Conservation (phyloP, 2,113 vertebrate species). For the Pyxicephalus adspersus region DNA sequence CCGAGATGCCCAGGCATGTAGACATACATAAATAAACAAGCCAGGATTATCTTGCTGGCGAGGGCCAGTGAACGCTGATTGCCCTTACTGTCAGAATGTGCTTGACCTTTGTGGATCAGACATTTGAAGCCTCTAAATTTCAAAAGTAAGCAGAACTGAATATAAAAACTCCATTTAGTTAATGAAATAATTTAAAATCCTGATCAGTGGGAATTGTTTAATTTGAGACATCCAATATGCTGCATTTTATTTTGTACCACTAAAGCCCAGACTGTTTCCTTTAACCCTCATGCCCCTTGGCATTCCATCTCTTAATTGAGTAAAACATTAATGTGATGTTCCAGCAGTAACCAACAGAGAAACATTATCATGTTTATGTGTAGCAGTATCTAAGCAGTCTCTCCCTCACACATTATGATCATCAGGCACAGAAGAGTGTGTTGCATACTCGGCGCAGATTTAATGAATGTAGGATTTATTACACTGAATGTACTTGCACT, state of each 20-base stretch:
- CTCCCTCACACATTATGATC: conserved; percentile 23
- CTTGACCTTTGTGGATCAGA: no score
- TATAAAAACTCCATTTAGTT: conserved; percentile 30
- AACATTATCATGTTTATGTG: conserved; percentile 53
- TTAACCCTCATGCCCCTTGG: conserved; percentile 31
- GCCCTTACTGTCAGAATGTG: no score
- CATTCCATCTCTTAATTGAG: conserved; percentile 40
- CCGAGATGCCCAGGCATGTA: no score
- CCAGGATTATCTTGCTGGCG: no score
- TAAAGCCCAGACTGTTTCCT: conserved; percentile 15
- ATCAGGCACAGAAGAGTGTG: conserved; percentile 22
- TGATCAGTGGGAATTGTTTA: conserved; percentile 36
- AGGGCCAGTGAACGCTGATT: no score
- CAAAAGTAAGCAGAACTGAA: neutral
- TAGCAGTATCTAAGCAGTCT: conserved; percentile 15
- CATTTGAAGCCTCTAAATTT: conserved; percentile 12
- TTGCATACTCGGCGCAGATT: conserved; percentile 19
- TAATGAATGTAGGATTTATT: conserved; percentile 57
- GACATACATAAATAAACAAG: no score
- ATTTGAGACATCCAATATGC: conserved; percentile 12
- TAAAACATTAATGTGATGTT: conserved; percentile 33
- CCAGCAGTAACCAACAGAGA: conserved; percentile 35
- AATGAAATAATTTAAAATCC: conserved; percentile 36
- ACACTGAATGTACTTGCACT: conserved; percentile 11
- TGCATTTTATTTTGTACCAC: conserved; percentile 14